These are phyloP conservation scores for Cranoglanis bouderius DNA, from an alignment of 2,113 vertebrate genomes.

Conservation along the genomic window DNA sequence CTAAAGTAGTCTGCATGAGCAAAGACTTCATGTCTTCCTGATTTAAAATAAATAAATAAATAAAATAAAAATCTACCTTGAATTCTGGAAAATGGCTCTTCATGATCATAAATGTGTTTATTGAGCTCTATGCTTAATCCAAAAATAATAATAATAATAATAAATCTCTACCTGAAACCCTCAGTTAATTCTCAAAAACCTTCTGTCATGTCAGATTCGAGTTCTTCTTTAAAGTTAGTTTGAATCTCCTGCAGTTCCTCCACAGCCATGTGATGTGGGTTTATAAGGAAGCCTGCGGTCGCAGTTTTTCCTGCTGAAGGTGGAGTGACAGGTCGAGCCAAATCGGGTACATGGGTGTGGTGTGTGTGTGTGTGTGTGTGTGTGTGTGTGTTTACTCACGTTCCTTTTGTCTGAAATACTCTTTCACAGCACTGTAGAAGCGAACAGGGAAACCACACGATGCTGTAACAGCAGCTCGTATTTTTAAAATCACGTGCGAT, in stretches of 20 bases:
- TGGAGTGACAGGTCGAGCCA: not conserved
- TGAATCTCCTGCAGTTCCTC: not conserved
- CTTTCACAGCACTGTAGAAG: not conserved
- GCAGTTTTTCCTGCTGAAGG: not conserved
- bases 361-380: not conserved
- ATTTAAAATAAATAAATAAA: no score
- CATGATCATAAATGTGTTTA: no score
- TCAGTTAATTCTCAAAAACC: no score
- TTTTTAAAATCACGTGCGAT: not conserved
- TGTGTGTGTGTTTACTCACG: not conserved
- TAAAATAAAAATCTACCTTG: no score
- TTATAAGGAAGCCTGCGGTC: not conserved
- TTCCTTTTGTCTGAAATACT: not conserved
- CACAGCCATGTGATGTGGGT: not conserved
- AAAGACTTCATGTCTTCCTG: not conserved
- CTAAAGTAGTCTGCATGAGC: no score
- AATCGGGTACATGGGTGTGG: not conserved
- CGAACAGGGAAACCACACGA: not conserved
- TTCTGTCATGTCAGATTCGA: not conserved
- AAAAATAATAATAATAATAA: no score
- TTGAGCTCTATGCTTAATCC: no score
- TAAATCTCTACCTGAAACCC: not conserved
- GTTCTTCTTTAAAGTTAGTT: not conserved
- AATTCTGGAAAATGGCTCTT: not conserved
- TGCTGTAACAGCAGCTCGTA: not conserved